Evolutionary conservation across 2,797 vertebrate genomes (phyloP), one percentile per base, ranked within the genome.

Genomic region (Fringilla coelebs): DNA sequence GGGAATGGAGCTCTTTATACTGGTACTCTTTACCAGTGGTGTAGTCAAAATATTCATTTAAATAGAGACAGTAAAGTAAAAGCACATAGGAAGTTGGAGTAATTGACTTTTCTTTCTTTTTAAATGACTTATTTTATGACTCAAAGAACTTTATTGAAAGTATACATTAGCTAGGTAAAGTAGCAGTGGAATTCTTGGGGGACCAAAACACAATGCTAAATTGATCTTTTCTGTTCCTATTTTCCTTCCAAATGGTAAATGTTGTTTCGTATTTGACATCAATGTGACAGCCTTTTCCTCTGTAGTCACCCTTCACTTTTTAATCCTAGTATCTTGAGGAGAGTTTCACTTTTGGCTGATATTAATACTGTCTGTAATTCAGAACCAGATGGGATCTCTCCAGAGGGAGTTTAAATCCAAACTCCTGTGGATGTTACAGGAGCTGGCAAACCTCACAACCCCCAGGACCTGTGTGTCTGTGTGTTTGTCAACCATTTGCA

Each of bases 21-120:
- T 62, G 32, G 55, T 91, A 57, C 24, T 60, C 43, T 85, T 61
- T 68, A 54, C 61, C 20, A 89, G 61, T 1, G 2, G 8, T 76
- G 25, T 79, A 94, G 57, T 86, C 84, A 95, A 91, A 96, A 90
- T 85, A 88, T 29, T 12, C 25, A 94, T 94, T 94, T 95, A 89
- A 94, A 93, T 70, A 73, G 48, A 89, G 71, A 84, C 31, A 82
- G 52, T 54, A 81, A 91, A 91, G 13, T 72, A 77, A 96, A 93
- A 91, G 20, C 25, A 63, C 32, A 92, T 9, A 77, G 25, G 58
- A 92, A 90, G 17, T 38, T 72, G 26, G 17, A 77, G 46, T 54
- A 92, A 92, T 13, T 84, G 85, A 36, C 24, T 62, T 72, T 92
- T 79, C 76, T 85, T 83, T 65, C 51, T 62, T 51, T 88, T 88